Evolutionary conservation across 2,888 invertebrate species (phyloP), one percentile per base, ranked within the genome.

Genomic region (Ormyrus labotus): DNA sequence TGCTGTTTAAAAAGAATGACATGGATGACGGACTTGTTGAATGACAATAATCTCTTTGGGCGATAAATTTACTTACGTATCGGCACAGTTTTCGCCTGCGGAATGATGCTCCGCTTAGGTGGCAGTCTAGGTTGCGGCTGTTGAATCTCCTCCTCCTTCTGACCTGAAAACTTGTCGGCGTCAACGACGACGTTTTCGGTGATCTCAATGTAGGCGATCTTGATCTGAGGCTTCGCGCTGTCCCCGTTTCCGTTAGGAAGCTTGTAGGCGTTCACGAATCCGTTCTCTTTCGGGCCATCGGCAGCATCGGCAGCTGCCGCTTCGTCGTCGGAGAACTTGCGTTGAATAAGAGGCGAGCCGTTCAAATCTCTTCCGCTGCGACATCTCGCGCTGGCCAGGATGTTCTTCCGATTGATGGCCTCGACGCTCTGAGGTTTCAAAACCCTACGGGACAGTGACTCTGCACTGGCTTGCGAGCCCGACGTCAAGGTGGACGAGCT

Each of bases 321-420:
- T 11, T 88, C 90, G 47, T 91, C 89, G 60, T 90, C 90, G 10
- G 87, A 85, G 90, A 94, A 94, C 88, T 95, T 94, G 83, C 95
- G 92, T 91, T 95, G 95, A 86, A 95, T 93, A 83, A 95, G 92
- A 65, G 95, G 94, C 63, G 95, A 95, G 69, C 95, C 94, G 86
- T 95, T 95, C 77, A 94, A 92, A 89, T 96, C 95, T 85, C 94
- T 93, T 7, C 96, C 97, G 89, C 96, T 96, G 86, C 96, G 94
- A 88, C 96, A 96, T 91, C 96, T 95, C 0, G 97, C 96, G 68
- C 96, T 96, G 45, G 96, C 96, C 72, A 97, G 92, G 84, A 97
- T 96, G 89, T 96, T 97, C 90, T 96, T 95, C 73, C 97, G 93
- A 89, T 96, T 97, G 83, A 96, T 94, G 1, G 96, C 96, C 90